Percentiles rank a stretch among this genome's conserved stretches.
Evolutionary conservation across 2,797 vertebrate genomes (phyloP).

Genomic region (Cheirogaleus major): DNA sequence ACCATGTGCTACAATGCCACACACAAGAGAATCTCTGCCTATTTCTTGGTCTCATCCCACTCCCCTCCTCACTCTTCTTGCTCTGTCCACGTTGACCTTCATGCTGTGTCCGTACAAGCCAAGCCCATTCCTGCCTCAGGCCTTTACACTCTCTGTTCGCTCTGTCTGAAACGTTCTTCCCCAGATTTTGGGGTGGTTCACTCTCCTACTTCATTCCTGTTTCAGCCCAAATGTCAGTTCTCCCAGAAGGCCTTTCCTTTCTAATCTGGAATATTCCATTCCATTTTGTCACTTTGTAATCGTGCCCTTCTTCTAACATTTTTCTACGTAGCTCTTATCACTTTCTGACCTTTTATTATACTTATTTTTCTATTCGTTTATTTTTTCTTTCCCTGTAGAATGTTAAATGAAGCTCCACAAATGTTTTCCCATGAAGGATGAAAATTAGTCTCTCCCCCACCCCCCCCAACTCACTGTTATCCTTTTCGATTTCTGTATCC

Average conservation of each 20-base stretch:
- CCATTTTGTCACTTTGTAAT: background rate
- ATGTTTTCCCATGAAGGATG: background rate
- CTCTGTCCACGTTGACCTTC: fast-evolving
- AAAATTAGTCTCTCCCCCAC: background rate
- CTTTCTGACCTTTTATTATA: background rate
- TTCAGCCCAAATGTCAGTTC: background rate
- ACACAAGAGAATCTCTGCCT: fast-evolving
- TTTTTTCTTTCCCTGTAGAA: background rate
- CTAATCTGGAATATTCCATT: background rate
- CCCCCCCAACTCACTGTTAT: background rate
- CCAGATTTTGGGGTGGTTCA: background rate
- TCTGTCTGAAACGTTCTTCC: background rate
- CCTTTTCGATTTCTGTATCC: background rate
- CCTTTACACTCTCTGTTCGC: background rate
- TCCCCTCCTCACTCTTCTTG: fast-evolving
- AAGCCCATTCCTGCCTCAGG: background rate
- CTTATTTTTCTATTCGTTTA: background rate
- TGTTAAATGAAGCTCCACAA: background rate
- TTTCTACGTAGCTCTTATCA: background rate
- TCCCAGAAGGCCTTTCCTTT: background rate
- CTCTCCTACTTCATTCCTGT: background rate
- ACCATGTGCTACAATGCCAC: fast-evolving
- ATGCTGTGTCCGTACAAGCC: background rate
- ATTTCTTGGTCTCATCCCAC: background rate
- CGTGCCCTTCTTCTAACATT: background rate